These are phyloP conservation scores for Tipula confusa DNA, from an alignment of 2,888 invertebrate species.

Conservation along the genomic window DNA sequence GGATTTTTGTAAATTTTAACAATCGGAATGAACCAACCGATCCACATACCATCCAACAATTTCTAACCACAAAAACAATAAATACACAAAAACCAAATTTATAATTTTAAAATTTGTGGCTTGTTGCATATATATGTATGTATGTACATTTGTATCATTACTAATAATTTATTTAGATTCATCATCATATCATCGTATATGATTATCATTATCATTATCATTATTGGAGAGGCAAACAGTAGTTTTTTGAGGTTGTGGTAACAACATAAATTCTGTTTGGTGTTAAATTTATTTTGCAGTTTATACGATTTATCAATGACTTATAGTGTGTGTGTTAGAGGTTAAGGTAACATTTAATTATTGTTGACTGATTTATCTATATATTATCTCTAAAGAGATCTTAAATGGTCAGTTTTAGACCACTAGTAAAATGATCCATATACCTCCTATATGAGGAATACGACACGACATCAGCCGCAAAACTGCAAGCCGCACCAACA, in stretches of 20 bases:
- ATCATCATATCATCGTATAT: background rate
- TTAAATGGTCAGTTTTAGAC: too few relatives aligned
- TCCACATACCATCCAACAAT: background rate
- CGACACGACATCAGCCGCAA: too few relatives aligned
- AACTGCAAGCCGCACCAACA: too few relatives aligned
- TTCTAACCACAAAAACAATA: background rate
- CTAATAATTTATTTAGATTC: conserved; percentile 9
- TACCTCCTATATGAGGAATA: too few relatives aligned
- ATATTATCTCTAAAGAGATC: too few relatives aligned
- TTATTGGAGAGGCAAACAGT: background rate
- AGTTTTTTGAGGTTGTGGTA: conserved; percentile 25
- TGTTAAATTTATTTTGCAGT: background rate
- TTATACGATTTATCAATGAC: background rate
- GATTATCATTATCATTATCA: conserved; percentile 12
- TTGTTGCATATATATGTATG: background rate
- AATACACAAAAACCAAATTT: conserved; percentile 8
- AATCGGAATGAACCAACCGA: background rate
- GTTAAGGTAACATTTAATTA: too few relatives aligned
- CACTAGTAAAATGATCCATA: too few relatives aligned
- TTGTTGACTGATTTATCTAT: too few relatives aligned
- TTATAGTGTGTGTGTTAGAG: background rate
- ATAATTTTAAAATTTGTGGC: background rate
- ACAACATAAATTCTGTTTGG: conserved; percentile 20
- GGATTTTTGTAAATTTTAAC: background rate
- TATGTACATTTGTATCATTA: conserved; percentile 13